phyloP scores from a whole-genome alignment of 2,113 vertebrate species.

The Tachysurus vachellii region DNA sequence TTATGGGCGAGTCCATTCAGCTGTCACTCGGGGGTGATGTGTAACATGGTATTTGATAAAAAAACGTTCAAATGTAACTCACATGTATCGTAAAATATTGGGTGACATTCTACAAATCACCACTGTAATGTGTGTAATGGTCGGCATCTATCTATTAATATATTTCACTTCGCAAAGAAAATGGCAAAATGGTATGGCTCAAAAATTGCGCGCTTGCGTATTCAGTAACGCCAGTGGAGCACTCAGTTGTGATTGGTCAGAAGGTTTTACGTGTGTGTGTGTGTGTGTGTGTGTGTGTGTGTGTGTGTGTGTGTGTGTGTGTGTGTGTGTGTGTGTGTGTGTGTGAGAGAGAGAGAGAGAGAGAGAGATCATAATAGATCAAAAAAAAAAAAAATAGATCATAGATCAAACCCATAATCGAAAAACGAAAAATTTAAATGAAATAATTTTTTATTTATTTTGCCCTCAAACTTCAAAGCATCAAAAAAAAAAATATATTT shows the following conservation, averaged over 20 bases:
- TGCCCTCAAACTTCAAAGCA: no score
- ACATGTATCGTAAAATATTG: not conserved
- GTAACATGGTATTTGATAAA: not conserved
- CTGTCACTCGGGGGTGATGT: not conserved
- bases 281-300: not conserved
- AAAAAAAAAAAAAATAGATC: no score
- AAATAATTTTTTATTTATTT: no score
- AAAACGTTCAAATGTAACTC: no score
- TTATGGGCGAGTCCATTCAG: constrained; percentile 9
- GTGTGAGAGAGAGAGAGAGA: no score
- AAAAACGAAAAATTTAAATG: no score
- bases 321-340: no score
- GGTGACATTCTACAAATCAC: not conserved
- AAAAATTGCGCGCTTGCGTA: constrained; percentile 13
- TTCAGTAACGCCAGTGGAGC: not conserved
- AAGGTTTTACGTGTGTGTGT: not conserved
- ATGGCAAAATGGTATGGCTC: constrained; percentile 31
- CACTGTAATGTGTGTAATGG: not conserved
- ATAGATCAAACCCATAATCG: no score
- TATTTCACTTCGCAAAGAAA: not conserved
- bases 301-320: no score
- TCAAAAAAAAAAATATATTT: no score
- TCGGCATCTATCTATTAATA: not conserved
- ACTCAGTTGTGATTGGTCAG: constrained; percentile 18
- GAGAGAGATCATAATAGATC: no score